Percentiles rank a stretch among this genome's conserved stretches.
phyloP scores from a whole-genome alignment of 2,888 invertebrate species.

The Limnephilus marmoratus region DNA sequence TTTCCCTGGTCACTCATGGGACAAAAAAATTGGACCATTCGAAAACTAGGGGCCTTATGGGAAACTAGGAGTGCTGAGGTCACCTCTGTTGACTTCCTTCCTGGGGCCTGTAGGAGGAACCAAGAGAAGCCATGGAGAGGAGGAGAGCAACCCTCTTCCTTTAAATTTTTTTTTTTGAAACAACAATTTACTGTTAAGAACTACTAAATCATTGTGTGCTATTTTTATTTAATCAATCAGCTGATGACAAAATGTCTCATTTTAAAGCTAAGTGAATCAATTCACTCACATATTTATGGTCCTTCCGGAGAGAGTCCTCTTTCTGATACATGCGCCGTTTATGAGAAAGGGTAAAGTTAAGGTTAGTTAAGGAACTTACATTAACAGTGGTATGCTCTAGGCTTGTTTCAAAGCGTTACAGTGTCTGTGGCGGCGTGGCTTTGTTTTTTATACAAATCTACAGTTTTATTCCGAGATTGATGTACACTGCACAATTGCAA shows the following conservation, averaged over 20 bases:
- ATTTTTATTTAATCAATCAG: neutral
- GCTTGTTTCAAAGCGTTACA: neutral
- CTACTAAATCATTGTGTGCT: neutral
- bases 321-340: neutral
- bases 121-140: no score
- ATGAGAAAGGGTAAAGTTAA: neutral
- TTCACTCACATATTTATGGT: no score
- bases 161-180: neutral
- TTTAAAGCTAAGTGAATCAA: neutral
- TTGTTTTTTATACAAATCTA: no score
- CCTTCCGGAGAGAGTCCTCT: neutral
- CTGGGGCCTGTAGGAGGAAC: no score
- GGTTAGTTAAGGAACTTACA: neutral
- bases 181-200: neutral
- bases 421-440: no score
- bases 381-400: neutral
- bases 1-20: no score
- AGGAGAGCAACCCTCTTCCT: neutral
- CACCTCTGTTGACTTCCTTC: no score
- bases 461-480: no score
- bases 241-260: neutral
- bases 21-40: no score
- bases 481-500: no score
- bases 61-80: no score
- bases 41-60: no score